Percentiles rank a stretch among this genome's conserved stretches.
Conservation (phyloP, 1,140 invertebrate genomes). For the Panulirus ornatus region DNA sequence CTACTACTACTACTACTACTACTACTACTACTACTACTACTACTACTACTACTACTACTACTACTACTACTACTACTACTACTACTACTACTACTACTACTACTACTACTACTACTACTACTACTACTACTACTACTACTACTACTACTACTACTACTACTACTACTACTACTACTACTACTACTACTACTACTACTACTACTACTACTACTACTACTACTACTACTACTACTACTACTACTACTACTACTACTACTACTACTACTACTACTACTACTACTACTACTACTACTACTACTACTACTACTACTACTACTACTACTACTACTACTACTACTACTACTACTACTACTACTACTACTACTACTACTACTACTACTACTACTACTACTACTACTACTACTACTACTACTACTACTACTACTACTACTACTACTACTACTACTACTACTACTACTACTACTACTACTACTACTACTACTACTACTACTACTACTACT, state of each 20-base stretch:
- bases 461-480: background rate
- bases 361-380: background rate
- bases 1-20: background rate
- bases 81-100: background rate
- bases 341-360: background rate
- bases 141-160: background rate
- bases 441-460: background rate
- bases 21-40: background rate
- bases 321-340: background rate
- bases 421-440: background rate
- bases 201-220: background rate
- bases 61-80: background rate
- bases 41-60: background rate
- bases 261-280: conserved; percentile 1
- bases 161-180: conserved; percentile 6
- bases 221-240: background rate
- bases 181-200: conserved; percentile 1
- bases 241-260: conserved; percentile 9
- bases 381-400: background rate
- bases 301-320: conserved; percentile 9
- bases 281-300: background rate
- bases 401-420: background rate
- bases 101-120: background rate
- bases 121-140: background rate
- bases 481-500: background rate